Conservation (phyloP, 2,113 vertebrate species). For the Sula dactylatra region DNA sequence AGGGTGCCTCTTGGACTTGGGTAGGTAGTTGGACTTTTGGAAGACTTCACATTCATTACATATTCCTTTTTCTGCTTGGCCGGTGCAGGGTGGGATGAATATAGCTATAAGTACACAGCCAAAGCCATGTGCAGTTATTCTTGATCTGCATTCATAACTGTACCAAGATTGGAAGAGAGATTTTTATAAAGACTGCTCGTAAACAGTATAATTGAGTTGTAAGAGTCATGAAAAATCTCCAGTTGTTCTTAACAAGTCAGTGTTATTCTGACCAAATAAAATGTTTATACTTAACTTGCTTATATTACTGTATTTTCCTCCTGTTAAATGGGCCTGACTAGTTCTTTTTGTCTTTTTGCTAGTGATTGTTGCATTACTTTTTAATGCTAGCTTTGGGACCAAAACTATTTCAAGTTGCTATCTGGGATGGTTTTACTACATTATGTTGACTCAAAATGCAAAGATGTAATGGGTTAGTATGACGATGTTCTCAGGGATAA, state of each 20-base stretch:
- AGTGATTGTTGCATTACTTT: not conserved
- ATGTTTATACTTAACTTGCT: not conserved
- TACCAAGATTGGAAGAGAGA: not conserved
- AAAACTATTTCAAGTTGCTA: not conserved
- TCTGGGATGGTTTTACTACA: not conserved
- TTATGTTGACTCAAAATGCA: not conserved
- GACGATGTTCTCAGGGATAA: not conserved
- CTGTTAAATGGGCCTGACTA: not conserved
- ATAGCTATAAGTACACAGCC: not conserved
- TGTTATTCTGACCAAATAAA: not conserved
- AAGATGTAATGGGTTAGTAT: not conserved
- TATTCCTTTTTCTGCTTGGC: not conserved
- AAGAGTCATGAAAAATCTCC: not conserved
- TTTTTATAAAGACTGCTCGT: not conserved
- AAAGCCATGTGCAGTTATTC: not conserved
- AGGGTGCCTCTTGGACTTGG: not conserved
- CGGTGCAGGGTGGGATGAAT: not conserved
- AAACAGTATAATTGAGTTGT: not conserved
- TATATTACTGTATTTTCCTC: not conserved
- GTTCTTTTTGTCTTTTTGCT: not conserved
- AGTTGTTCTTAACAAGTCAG: not conserved
- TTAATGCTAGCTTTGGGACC: not conserved
- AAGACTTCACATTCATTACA: not conserved
- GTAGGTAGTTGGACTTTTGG: conserved; percentile 15
- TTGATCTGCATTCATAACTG: not conserved